These are phyloP conservation scores for Pollenia amentaria DNA, from an alignment of 2,888 invertebrate genomes.

Conservation along the genomic window DNA sequence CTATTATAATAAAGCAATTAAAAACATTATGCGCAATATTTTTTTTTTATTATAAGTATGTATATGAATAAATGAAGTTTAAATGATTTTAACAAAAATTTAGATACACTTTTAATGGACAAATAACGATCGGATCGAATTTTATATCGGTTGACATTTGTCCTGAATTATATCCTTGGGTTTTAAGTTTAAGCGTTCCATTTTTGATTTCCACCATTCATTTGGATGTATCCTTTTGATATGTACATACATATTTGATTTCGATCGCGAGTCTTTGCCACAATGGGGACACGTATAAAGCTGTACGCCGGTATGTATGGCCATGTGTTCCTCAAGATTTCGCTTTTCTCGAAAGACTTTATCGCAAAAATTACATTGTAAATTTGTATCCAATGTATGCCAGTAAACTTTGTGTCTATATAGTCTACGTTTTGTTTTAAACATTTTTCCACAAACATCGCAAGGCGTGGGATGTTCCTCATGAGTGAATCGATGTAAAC, in stretches of 20 bases:
- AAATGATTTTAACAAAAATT: not conserved
- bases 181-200: constrained; percentile 74
- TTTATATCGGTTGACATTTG: not conserved
- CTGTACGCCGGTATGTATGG: constrained; percentile 81
- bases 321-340: constrained; percentile 81
- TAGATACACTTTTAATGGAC: no score
- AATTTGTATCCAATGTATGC: constrained; percentile 78
- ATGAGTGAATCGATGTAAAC: constrained; percentile 72
- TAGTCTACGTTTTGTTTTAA: constrained; percentile 77
- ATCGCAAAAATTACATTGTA: constrained; percentile 80
- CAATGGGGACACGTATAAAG: constrained; percentile 81
- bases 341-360: constrained; percentile 80
- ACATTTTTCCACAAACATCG: constrained; percentile 73
- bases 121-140: not conserved
- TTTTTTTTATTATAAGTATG: not conserved
- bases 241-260: constrained; percentile 82
- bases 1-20: no score
- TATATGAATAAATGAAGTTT: not conserved
- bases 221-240: constrained; percentile 80
- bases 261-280: constrained; percentile 81
- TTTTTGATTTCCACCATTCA: constrained; percentile 79
- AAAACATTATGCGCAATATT: not conserved
- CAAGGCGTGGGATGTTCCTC: constrained; percentile 67
- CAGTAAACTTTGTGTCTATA: constrained; percentile 79
- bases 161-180: not conserved